Percentiles rank a stretch among this genome's conserved stretches.
These are phyloP conservation scores for Neodiprion pinetum DNA, from an alignment of 1,140 invertebrate genomes.

Conservation along the genomic window DNA sequence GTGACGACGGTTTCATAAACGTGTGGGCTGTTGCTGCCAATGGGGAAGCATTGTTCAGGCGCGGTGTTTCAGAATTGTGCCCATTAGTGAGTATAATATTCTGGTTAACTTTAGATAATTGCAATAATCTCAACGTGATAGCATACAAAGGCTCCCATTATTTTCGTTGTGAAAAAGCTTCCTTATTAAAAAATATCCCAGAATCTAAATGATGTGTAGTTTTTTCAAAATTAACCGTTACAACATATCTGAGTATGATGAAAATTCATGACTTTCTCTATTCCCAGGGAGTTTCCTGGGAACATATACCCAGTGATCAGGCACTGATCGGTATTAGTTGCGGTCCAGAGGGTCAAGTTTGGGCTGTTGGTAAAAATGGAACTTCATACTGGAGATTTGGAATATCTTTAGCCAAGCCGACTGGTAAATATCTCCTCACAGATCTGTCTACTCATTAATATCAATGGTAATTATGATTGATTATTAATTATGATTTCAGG, in stretches of 20 bases:
- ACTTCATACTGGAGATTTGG: conserved; percentile 81
- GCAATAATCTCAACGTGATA: conserved; percentile 15
- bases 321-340: conserved; percentile 76
- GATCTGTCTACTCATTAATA: conserved; percentile 34
- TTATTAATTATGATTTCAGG: conserved; percentile 44
- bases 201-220: not conserved
- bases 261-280: conserved; percentile 27
- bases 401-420: conserved; percentile 69
- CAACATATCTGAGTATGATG: not conserved
- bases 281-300: conserved; percentile 76
- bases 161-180: conserved; percentile 11
- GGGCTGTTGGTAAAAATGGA: conserved; percentile 86
- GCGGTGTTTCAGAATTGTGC: conserved; percentile 74
- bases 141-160: conserved; percentile 15
- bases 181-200: no score
- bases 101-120: conserved; percentile 27
- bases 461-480: conserved; percentile 23
- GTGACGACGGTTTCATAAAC: conserved; percentile 59
- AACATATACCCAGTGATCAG: conserved; percentile 79
- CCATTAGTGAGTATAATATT: conserved; percentile 66
- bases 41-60: conserved; percentile 82
- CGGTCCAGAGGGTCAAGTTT: conserved; percentile 74
- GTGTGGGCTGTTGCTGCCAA: conserved; percentile 85
- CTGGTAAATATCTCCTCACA: conserved; percentile 62
- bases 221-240: conserved; percentile 1